These are phyloP conservation scores for Xylophagus ater DNA, from an alignment of 2,888 invertebrate genomes.

Conservation along the genomic window DNA sequence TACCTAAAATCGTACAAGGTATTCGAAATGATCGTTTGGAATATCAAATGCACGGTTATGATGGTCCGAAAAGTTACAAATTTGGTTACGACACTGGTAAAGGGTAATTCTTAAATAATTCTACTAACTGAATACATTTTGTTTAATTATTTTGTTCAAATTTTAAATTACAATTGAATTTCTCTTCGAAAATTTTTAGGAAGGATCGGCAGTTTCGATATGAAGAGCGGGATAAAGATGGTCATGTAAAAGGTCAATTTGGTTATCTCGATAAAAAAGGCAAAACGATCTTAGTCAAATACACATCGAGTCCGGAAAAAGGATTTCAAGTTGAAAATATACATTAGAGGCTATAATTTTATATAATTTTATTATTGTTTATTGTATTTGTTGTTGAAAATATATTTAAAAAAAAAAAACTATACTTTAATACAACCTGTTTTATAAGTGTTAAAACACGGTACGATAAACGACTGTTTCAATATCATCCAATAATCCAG, in stretches of 20 bases:
- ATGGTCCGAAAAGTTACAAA: constrained; percentile 70
- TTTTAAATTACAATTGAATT: constrained; percentile 5
- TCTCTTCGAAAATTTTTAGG: constrained; percentile 45
- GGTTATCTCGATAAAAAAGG: constrained; percentile 68
- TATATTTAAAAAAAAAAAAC: constrained; percentile 27
- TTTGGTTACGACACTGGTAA: constrained; percentile 77
- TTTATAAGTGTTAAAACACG: constrained; percentile 1
- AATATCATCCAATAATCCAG: constrained; percentile 74
- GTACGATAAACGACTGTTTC: constrained; percentile 34
- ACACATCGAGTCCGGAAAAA: constrained; percentile 56
- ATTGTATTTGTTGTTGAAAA: constrained; percentile 21
- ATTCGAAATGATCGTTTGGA: constrained; percentile 36
- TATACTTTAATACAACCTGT: constrained; percentile 27
- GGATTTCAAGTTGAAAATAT: constrained; percentile 53
- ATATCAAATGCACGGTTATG: constrained; percentile 73
- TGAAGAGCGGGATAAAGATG: constrained; percentile 66
- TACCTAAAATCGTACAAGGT: not conserved
- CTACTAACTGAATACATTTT: not conserved
- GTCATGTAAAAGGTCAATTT: constrained; percentile 66
- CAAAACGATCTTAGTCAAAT: constrained; percentile 64
- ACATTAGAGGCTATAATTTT: too few species aligned
- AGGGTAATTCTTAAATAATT: constrained; percentile 48
- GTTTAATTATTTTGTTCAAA: not conserved
- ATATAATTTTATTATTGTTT: too few species aligned
- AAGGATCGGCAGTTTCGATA: constrained; percentile 69